Conservation (phyloP, 2,888 invertebrate species). For the Orthosia gothica region DNA sequence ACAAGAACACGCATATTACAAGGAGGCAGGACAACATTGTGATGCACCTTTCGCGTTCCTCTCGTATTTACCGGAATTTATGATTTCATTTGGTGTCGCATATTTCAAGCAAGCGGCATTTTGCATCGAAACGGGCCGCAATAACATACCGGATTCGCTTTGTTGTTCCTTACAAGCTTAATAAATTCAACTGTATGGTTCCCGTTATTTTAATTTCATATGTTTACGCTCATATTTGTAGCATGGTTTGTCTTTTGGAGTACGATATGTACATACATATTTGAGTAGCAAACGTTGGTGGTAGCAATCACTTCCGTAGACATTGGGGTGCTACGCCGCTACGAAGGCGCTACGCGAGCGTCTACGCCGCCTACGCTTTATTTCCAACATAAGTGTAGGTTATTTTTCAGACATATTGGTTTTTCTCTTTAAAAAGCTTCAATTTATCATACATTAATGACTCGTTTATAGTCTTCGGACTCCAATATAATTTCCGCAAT, state of each 20-base stretch:
- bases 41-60: slow-evolving; percentile 75
- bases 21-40: slow-evolving; percentile 68
- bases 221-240: slow-evolving; percentile 54
- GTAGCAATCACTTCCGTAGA: too few species aligned
- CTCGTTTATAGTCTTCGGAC: not conserved
- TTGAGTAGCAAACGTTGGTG: slow-evolving; percentile 19
- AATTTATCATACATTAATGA: not conserved
- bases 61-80: slow-evolving; percentile 86
- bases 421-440: not conserved
- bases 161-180: slow-evolving; percentile 77
- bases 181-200: slow-evolving; percentile 71
- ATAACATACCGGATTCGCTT: slow-evolving; percentile 80
- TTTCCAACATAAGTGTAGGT: not conserved
- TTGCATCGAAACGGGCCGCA: slow-evolving; percentile 84
- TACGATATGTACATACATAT: slow-evolving; percentile 24
- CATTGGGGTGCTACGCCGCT: slow-evolving; percentile 41
- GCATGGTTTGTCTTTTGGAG: slow-evolving; percentile 42
- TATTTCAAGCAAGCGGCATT: slow-evolving; percentile 85
- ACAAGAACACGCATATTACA: slow-evolving; percentile 48
- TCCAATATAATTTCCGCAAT: not conserved
- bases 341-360: slow-evolving; percentile 39
- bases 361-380: slow-evolving; percentile 25
- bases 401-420: not conserved
- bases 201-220: slow-evolving; percentile 65
- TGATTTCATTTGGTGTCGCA: slow-evolving; percentile 89